These are phyloP conservation scores for Cydia amplana DNA, from an alignment of 1,140 invertebrate species.

Conservation along the genomic window DNA sequence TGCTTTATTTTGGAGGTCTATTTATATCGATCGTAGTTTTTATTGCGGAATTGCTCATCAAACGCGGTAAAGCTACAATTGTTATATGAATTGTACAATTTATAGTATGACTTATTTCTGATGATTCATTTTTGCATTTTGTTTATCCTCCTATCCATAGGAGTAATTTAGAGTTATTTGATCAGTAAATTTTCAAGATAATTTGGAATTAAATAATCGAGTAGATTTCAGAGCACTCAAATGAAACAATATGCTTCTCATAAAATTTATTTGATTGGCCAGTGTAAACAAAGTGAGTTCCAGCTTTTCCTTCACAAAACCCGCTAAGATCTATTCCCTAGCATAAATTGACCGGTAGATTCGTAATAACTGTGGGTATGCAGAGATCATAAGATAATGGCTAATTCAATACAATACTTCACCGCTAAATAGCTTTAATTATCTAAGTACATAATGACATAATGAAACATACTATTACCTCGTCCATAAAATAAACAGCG, in stretches of 20 bases:
- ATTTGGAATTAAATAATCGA: neutral
- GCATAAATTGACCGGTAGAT: neutral
- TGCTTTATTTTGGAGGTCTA: constrained; percentile 55
- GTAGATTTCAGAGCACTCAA: neutral
- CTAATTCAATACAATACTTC: too few relatives aligned
- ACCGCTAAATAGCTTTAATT: neutral
- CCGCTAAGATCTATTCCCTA: neutral
- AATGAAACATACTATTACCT: neutral
- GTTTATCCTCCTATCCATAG: too few relatives aligned
- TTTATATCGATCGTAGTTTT: constrained; percentile 37
- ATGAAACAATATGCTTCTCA: neutral
- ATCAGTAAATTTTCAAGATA: neutral
- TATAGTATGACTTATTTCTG: neutral
- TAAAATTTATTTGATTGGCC: neutral
- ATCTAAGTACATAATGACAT: neutral
- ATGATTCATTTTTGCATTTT: too few relatives aligned
- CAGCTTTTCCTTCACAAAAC: neutral
- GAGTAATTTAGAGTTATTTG: too few relatives aligned
- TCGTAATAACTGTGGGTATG: neutral
- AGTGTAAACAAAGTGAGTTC: neutral
- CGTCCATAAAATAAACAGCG: neutral
- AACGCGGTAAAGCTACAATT: constrained; percentile 3
- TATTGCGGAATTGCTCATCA: constrained; percentile 23
- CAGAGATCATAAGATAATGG: neutral
- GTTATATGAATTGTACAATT: neutral